A percentile compares a stretch with the other conserved stretches of the same genome.
These are phyloP conservation scores for Lycocerus yunnanus DNA, from an alignment of 2,888 invertebrate genomes.

Conservation along the genomic window DNA sequence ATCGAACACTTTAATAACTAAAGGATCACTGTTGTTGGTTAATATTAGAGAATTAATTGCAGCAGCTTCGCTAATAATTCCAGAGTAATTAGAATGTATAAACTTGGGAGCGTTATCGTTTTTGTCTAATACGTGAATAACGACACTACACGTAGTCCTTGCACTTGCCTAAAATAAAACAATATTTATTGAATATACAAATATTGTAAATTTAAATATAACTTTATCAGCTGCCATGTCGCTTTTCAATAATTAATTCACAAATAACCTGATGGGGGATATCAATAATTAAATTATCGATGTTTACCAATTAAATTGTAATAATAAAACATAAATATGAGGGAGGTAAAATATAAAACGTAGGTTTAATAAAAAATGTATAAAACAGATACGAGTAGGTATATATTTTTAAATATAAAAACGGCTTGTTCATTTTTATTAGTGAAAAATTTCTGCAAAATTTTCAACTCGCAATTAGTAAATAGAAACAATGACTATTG, in stretches of 20 bases:
- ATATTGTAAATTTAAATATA: no score
- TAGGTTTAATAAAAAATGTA: no score
- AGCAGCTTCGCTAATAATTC: slow-evolving; percentile 78
- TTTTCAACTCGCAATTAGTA: background rate
- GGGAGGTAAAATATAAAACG: background rate
- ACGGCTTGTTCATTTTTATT: background rate
- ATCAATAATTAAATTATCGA: background rate
- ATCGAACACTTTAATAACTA: slow-evolving; percentile 85
- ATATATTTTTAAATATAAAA: background rate
- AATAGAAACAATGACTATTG: background rate
- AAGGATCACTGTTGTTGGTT: slow-evolving; percentile 69
- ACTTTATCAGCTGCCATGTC: no score
- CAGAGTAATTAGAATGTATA: slow-evolving; percentile 67
- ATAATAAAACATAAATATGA: background rate
- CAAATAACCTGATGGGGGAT: background rate
- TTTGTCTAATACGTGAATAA: slow-evolving; percentile 84
- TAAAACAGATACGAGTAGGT: no score
- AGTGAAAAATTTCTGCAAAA: background rate
- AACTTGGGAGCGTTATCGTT: slow-evolving; percentile 86
- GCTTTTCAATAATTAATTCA: background rate
- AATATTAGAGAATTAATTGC: slow-evolving; percentile 74
- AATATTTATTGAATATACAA: background rate
- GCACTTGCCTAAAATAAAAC: slow-evolving; percentile 62
- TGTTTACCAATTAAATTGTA: background rate
- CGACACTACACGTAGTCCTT: slow-evolving; percentile 69